Evolutionary conservation across 2,888 invertebrate species (phyloP), one percentile per base, ranked within the genome.

Genomic region (Xiphydria camelus): DNA sequence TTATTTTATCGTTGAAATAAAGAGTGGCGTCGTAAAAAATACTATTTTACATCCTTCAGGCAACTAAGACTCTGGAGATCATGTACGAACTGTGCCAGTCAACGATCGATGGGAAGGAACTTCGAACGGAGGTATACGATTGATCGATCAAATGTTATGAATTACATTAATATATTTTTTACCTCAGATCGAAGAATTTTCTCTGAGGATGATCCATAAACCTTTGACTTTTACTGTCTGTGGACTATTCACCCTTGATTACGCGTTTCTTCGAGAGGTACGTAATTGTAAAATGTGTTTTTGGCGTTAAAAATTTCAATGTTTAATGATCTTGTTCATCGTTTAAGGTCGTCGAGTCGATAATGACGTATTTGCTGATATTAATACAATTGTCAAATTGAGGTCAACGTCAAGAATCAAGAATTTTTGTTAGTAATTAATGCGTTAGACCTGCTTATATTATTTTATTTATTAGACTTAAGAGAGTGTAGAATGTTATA

Each of bases 41-140:
- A n/a, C n/a, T n/a, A n/a, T n/a, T n/a, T n/a, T n/a, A n/a, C 15
- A 14, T 4, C 3, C 5, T 47, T 14, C 38, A 70, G 69, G 55
- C 64, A 1, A 42, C 47, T 1, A 48, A 49, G 31, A 64, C 61
- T 5, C 69, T 66, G 4, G 56, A 64, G 5, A 51, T 70, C 4
- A 56, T 70, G 6, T 65, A 62, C 29, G 59, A 65, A 40, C 42
- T 70, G 7, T 63, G 68, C 45, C 59, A 51, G 62, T 14, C 61
- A 66, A 3, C 51, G 15, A 29, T 29, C 6, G 15, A 29, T 29
- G 6, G 31, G 2, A n/a, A n/a, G n/a, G 41, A 51, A 41, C 40
- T 47, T 17, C 19, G 12, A 9, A 17, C 36, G 9, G 44, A 49
- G 29, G 29, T n/a, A n/a, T 29, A 14, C 12, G 29, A 5, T 7